Evolutionary conservation across 2,888 invertebrate species (phyloP).

Genomic region (Sphaerophoria taeniata): DNA sequence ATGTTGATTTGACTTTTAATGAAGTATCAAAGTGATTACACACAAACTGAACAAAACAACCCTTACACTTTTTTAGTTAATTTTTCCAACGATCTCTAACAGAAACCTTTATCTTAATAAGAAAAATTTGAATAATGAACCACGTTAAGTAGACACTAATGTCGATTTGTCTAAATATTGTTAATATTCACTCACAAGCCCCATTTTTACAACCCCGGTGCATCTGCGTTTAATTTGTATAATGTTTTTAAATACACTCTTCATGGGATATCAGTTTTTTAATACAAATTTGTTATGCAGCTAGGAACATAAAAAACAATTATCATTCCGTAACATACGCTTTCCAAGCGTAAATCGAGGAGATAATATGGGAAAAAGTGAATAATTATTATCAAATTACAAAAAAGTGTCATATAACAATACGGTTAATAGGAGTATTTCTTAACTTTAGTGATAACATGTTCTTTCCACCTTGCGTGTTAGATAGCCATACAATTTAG

Average conservation of each 20-base stretch:
- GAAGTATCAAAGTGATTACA: no score
- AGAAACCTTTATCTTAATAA: constrained; percentile 45
- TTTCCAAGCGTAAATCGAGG: constrained; percentile 6
- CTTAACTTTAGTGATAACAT: not conserved
- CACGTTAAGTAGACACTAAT: constrained; percentile 28
- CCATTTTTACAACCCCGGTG: constrained; percentile 11
- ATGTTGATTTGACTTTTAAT: no score
- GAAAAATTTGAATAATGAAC: constrained; percentile 27
- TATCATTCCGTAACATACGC: constrained; percentile 21
- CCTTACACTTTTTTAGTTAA: no score
- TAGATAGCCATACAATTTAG: no score
- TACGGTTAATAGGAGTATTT: constrained; percentile 25
- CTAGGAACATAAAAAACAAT: constrained; percentile 22
- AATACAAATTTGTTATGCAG: no score
- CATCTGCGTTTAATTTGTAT: not conserved
- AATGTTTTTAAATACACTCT: no score
- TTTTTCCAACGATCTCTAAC: constrained; percentile 25
- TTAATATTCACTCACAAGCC: not conserved
- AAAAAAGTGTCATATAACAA: constrained; percentile 37
- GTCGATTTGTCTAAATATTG: not conserved
- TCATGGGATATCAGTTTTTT: no score
- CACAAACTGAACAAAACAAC: no score
- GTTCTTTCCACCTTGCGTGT: no score
- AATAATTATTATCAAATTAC: constrained; percentile 1
- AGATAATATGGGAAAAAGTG: not conserved